Conservation (phyloP, 1,140 invertebrate genomes). For the Formica selysi region DNA sequence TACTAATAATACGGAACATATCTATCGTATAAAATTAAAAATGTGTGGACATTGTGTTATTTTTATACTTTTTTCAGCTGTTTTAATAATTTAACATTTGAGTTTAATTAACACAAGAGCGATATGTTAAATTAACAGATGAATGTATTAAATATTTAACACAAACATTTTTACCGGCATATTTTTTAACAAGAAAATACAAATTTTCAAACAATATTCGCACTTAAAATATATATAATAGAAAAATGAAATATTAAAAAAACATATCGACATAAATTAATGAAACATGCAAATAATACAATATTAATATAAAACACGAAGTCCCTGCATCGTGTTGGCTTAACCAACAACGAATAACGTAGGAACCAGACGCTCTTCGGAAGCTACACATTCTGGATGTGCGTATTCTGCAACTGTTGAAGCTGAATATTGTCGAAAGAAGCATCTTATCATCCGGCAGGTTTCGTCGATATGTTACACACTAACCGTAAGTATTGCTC, state of each 20-base stretch:
- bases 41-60: too few species aligned
- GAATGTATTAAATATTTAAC: too few species aligned
- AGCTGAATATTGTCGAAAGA: neutral
- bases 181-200: too few species aligned
- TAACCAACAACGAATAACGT: constrained; percentile 29
- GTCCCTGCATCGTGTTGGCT: neutral
- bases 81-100: too few species aligned
- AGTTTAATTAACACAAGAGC: too few species aligned
- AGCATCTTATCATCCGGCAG: neutral
- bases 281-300: neutral
- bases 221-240: neutral
- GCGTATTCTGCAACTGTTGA: neutral
- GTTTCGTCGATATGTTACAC: neutral
- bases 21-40: too few species aligned
- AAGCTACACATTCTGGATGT: neutral
- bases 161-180: too few species aligned
- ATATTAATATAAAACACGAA: neutral
- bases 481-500: neutral
- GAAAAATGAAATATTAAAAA: neutral
- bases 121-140: too few species aligned
- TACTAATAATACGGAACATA: too few species aligned
- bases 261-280: neutral
- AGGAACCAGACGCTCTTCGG: neutral
- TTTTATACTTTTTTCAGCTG: too few species aligned
- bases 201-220: neutral